Evolutionary conservation across 2,113 vertebrate genomes (phyloP), one percentile per base, ranked within the genome.

Genomic region (Syrmaticus mikado): DNA sequence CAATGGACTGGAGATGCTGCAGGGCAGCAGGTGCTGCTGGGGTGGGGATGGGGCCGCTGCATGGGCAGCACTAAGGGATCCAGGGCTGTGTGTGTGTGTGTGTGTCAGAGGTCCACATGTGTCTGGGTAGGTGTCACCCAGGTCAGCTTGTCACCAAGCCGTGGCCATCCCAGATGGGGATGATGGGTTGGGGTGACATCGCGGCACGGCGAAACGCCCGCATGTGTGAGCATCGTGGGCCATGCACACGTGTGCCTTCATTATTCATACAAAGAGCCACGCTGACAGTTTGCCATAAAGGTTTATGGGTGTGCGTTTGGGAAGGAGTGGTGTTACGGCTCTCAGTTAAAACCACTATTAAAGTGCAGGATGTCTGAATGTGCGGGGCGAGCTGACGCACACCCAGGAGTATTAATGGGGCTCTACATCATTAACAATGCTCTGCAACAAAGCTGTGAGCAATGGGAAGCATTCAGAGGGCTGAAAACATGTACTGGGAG

Each of bases 301-400:
- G 82, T 85, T 95, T 84, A 68, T 72, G 13, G 94, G 61, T 4
- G 2, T 0, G 2, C 2, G 36, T 72, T 81, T 15, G 88, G 86
- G 88, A 70, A 82, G 90, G 90, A 79, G 79, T 70, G 74, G 70
- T 40, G 4, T 64, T 65, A 2, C 65, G 1, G 80, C 80, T 82
- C 8, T 5, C 95, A 92, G 94, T 96, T 95, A 94, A 95, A 96
- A 13, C 92, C 3, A 1, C 57, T 21, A 93, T 95, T 93, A 88
- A 94, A 95, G 88, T 1, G 76, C 88, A 50, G 71, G 73, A 85
- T 8, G 10, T 88, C 95, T 96, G 78, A 90, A 93, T 96, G 85
- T 90, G 92, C 90, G 75, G 85, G 95, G 40, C 64, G 64, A 2
- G 87, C 73, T 90, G 60, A 87, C 40, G 90, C 28, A 76, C 92